Evolutionary conservation across 2,888 invertebrate genomes (phyloP).

Genomic region (Petrolisthes cinctipes): DNA sequence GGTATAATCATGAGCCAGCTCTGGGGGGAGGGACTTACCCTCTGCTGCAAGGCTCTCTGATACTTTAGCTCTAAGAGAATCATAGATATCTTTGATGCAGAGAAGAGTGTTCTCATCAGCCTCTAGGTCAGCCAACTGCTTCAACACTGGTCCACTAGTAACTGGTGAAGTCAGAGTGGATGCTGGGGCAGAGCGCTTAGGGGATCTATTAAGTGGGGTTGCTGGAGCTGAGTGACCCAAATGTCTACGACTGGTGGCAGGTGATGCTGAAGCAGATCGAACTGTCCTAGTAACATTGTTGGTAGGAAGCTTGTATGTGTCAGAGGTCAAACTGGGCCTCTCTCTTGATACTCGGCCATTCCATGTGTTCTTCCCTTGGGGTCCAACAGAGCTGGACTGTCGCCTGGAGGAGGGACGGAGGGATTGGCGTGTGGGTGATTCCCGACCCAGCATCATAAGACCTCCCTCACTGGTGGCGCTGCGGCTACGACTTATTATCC

Average conservation of each 20-base stretch:
- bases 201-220: conserved; percentile 61
- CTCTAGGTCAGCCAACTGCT: conserved; percentile 58
- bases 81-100: conserved; percentile 59
- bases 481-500: conserved; percentile 60
- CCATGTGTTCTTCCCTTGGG: conserved; percentile 78
- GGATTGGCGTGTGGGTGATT: conserved; percentile 43
- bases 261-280: conserved; percentile 64
- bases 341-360: conserved; percentile 75
- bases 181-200: conserved; percentile 61
- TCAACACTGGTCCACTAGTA: conserved; percentile 39
- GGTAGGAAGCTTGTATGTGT: conserved; percentile 73
- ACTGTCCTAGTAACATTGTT: conserved; percentile 67
- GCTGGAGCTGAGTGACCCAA: conserved; percentile 60
- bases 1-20: conserved; percentile 59
- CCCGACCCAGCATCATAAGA: conserved; percentile 52
- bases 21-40: conserved; percentile 61
- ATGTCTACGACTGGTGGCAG: conserved; percentile 52
- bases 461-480: conserved; percentile 64
- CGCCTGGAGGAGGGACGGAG: conserved; percentile 38
- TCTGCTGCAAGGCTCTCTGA: conserved; percentile 62
- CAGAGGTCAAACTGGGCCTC: conserved; percentile 75
- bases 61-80: conserved; percentile 60
- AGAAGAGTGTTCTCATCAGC: conserved; percentile 59
- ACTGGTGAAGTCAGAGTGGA: conserved; percentile 58
- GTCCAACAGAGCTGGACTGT: conserved; percentile 31